phyloP scores from a whole-genome alignment of 2,797 vertebrate species.

The Xerus rutilus region DNA sequence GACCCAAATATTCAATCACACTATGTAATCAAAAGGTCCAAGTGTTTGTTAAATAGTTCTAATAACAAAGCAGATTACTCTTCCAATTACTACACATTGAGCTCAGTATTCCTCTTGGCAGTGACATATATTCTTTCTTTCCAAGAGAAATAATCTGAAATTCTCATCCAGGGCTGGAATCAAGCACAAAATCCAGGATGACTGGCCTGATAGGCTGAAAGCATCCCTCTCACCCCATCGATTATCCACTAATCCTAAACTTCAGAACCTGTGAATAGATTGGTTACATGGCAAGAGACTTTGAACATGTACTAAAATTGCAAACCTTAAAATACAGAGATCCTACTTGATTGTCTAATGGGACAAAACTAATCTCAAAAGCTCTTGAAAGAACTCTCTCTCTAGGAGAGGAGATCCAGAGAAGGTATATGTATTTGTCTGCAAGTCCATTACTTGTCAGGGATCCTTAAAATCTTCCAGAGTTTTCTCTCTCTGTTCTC shows the following conservation, averaged over 20 bases:
- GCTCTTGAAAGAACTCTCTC: neutral
- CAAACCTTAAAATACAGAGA: neutral
- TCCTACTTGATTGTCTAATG: neutral
- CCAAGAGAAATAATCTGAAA: neutral
- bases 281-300: neutral
- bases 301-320: neutral
- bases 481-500: neutral
- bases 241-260: neutral
- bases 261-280: neutral
- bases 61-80: neutral
- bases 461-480: neutral
- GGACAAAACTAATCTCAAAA: neutral
- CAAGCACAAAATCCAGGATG: neutral
- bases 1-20: neutral
- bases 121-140: neutral
- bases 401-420: neutral
- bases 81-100: neutral
- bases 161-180: neutral
- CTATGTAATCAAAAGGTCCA: neutral
- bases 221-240: rapidly evolving
- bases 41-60: neutral
- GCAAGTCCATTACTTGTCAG: neutral
- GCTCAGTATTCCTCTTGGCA: neutral
- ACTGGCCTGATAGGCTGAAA: rapidly evolving
- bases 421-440: neutral